Conservation (phyloP, 2,113 vertebrate species). For the Chionomys nivalis region DNA sequence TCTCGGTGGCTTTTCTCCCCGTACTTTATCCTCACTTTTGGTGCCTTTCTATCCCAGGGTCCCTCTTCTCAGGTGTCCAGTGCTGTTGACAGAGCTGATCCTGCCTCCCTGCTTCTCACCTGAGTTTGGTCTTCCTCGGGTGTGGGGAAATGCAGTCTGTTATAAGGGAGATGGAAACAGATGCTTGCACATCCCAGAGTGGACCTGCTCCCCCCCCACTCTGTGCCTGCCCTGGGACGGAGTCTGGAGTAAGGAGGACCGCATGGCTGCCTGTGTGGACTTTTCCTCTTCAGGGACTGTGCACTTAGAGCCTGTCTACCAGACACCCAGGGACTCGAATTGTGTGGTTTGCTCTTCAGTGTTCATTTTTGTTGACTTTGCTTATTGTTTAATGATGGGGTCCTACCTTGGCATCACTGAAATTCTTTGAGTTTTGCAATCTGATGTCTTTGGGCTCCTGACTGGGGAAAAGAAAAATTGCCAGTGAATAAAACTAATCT, state of each 20-base stretch:
- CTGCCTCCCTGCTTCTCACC: not conserved
- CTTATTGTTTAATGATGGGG: not conserved
- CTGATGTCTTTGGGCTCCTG: not conserved
- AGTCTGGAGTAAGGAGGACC: not conserved
- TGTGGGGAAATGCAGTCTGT: not conserved
- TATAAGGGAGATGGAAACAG: not conserved
- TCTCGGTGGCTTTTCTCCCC: not conserved
- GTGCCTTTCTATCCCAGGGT: not conserved
- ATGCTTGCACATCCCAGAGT: not conserved
- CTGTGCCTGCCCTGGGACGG: not conserved
- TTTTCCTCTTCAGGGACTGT: not conserved
- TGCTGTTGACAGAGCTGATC: not conserved
- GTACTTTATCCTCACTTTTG: not conserved
- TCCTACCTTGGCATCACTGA: not conserved
- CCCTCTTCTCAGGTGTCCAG: not conserved
- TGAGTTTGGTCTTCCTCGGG: not conserved
- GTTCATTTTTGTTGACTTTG: not conserved
- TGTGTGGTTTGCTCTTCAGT: not conserved
- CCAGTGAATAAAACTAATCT: constrained; percentile 23
- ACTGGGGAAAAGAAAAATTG: constrained; percentile 45
- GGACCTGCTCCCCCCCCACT: not conserved
- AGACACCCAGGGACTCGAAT: too few relatives aligned
- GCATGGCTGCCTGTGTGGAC: not conserved
- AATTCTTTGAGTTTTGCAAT: constrained; percentile 52
- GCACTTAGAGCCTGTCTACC: not conserved